These are phyloP conservation scores for Allolobophora icterica DNA, from an alignment of 2,888 invertebrate species.

Conservation along the genomic window DNA sequence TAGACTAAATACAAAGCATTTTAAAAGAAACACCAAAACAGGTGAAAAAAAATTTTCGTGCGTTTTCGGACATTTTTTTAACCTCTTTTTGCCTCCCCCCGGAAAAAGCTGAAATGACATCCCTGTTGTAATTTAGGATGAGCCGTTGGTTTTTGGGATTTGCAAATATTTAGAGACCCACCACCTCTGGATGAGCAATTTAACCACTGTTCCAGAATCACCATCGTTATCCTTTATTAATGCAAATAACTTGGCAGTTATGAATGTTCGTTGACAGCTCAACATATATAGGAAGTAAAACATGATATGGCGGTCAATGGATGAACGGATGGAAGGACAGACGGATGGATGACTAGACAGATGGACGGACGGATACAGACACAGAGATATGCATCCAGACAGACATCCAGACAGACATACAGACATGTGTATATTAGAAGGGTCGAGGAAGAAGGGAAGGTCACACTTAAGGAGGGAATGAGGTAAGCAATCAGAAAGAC, in stretches of 20 bases:
- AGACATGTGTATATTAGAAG: neutral
- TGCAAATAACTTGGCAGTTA: slow-evolving; percentile 56
- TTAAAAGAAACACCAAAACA: too few species aligned
- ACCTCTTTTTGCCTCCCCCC: too few species aligned
- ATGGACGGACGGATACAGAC: neutral
- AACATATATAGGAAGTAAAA: neutral
- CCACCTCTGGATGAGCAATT: too few species aligned
- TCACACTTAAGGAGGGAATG: neutral
- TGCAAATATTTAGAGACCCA: too few species aligned
- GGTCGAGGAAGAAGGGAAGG: neutral
- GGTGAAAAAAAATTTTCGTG: too few species aligned
- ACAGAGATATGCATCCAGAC: neutral
- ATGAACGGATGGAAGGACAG: slow-evolving; percentile 49
- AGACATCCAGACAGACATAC: neutral
- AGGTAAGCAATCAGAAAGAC: neutral
- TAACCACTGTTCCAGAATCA: too few species aligned
- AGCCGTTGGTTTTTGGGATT: too few species aligned
- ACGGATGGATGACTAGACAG: slow-evolving; percentile 50
- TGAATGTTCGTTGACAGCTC: slow-evolving; percentile 43
- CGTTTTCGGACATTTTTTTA: too few species aligned
- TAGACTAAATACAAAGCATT: too few species aligned
- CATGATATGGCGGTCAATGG: neutral
- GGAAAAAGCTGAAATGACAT: too few species aligned
- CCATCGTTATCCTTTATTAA: slow-evolving; percentile 48
- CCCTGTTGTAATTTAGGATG: too few species aligned